phyloP scores from a whole-genome alignment of 2,113 vertebrate genomes.

The Ciconia boyciana region DNA sequence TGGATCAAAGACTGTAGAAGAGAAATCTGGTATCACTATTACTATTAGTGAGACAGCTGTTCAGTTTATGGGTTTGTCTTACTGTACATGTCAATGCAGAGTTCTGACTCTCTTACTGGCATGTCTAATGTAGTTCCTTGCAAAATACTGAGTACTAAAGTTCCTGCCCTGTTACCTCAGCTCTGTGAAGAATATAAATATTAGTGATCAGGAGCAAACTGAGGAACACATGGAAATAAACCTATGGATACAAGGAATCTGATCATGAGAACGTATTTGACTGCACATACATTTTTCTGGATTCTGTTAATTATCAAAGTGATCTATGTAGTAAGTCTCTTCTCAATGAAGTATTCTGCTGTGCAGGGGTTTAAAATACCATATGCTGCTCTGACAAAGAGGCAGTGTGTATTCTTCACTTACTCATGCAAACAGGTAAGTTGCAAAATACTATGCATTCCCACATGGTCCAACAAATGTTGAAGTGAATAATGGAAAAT shows the following conservation, averaged over 20 bases:
- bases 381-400: background rate
- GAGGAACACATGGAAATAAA: background rate
- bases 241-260: background rate
- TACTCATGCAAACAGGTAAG: background rate
- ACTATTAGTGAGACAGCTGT: background rate
- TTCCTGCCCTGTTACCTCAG: background rate
- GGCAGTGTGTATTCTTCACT: background rate
- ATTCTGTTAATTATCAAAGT: background rate
- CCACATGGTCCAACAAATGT: background rate
- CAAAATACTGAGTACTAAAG: background rate
- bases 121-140: background rate
- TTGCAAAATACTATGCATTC: background rate
- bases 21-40: background rate
- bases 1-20: background rate
- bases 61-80: background rate
- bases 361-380: background rate
- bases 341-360: background rate
- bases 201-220: background rate
- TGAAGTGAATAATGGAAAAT: background rate
- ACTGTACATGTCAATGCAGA: background rate
- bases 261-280: fast-evolving
- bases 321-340: background rate
- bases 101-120: background rate
- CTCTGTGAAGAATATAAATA: background rate
- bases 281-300: background rate